Evolutionary conservation across 2,888 invertebrate species (phyloP).

Genomic region (Corythucha ciliata): DNA sequence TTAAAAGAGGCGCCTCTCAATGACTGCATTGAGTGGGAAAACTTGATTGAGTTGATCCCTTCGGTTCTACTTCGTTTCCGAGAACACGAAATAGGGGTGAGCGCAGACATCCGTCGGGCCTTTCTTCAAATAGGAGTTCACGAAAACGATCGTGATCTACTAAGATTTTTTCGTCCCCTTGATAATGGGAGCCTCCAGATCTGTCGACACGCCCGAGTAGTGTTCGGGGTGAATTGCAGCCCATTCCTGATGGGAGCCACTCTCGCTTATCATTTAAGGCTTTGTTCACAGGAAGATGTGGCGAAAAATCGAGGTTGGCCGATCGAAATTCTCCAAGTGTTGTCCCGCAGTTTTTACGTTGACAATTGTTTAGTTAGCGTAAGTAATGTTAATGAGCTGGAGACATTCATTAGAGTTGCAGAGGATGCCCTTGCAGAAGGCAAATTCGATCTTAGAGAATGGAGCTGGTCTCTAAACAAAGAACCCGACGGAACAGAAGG

Average conservation of each 20-base stretch:
- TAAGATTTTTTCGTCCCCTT: not conserved
- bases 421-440: conserved; percentile 1
- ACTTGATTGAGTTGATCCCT: not conserved
- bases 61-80: not conserved
- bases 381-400: not conserved
- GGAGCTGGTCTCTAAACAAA: conserved; percentile 5
- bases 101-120: not conserved
- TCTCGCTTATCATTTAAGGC: not conserved
- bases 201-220: not conserved
- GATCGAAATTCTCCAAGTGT: not conserved
- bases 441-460: conserved; percentile 14
- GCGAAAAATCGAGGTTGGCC: too few relatives aligned
- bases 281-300: too few relatives aligned
- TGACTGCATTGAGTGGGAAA: too few relatives aligned
- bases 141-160: not conserved
- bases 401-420: conserved; percentile 5
- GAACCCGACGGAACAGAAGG: not conserved
- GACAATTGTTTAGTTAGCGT: conserved; percentile 17
- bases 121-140: conserved; percentile 1
- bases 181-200: not conserved
- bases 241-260: not conserved
- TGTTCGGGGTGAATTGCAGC: not conserved
- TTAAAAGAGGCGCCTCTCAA: too few relatives aligned
- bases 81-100: not conserved
- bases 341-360: conserved; percentile 4